phyloP scores from a whole-genome alignment of 2,888 invertebrate genomes.

The Cataglyphis cursor region DNA sequence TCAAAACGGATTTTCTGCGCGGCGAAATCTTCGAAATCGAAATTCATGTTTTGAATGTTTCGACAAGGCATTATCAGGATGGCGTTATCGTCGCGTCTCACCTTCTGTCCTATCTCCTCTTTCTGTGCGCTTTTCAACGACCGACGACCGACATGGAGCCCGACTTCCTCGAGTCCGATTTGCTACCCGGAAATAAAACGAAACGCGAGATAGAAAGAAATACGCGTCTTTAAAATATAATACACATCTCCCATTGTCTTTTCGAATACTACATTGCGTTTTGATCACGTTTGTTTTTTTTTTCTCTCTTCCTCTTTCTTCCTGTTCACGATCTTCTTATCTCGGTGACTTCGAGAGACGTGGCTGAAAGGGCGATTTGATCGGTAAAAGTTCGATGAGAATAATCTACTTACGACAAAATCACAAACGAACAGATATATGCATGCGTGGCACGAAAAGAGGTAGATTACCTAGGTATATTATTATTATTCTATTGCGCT shows the following conservation, averaged over 20 bases:
- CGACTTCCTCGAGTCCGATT: slow-evolving; percentile 76
- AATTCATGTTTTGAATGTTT: not conserved
- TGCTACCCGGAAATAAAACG: slow-evolving; percentile 27
- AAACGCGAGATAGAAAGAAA: slow-evolving; percentile 36
- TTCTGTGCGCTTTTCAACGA: slow-evolving; percentile 74
- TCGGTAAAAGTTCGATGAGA: slow-evolving; percentile 55
- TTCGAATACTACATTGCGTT: slow-evolving; percentile 49
- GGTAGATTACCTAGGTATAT: slow-evolving; percentile 79
- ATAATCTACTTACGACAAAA: slow-evolving; percentile 49
- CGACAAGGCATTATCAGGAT: slow-evolving; percentile 57
- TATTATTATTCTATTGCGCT: slow-evolving; percentile 74
- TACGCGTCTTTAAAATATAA: slow-evolving; percentile 15
- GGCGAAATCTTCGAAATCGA: not conserved
- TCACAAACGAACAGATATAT: slow-evolving; percentile 70
- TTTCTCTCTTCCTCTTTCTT: slow-evolving; percentile 40
- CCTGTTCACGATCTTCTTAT: slow-evolving; percentile 46
- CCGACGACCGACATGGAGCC: slow-evolving; percentile 75
- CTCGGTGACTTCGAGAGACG: slow-evolving; percentile 50
- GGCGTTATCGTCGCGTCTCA: slow-evolving; percentile 58
- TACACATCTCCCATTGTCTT: slow-evolving; percentile 29
- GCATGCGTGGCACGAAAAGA: slow-evolving; percentile 82
- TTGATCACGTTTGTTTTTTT: slow-evolving; percentile 35
- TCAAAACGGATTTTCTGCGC: not conserved
- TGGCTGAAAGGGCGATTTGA: slow-evolving; percentile 67
- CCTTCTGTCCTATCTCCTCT: slow-evolving; percentile 72